phyloP scores from a whole-genome alignment of 2,113 vertebrate genomes.

The Vanacampus margaritifer region DNA sequence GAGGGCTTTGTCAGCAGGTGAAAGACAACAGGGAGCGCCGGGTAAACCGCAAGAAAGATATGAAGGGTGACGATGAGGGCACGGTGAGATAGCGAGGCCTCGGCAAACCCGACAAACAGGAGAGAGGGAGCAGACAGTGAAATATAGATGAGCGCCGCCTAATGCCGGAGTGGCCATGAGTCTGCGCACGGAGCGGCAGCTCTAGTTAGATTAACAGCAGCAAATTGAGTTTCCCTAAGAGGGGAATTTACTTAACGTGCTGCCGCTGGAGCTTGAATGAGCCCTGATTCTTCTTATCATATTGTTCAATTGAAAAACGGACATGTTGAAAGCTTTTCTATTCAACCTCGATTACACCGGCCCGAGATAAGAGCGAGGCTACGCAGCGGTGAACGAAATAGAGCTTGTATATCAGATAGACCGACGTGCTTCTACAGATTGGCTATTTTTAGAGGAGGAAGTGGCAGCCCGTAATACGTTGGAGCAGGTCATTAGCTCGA shows the following conservation, averaged over 20 bases:
- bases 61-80: conserved; percentile 39
- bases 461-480: conserved; percentile 59
- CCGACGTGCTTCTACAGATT: conserved; percentile 45
- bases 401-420: conserved; percentile 51
- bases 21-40: conserved; percentile 44
- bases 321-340: conserved; percentile 69
- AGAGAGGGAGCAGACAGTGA: conserved; percentile 27
- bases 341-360: conserved; percentile 52
- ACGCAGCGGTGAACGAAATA: conserved; percentile 39
- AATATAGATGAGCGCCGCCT: conserved; percentile 23
- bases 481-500: conserved; percentile 67
- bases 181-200: conserved; percentile 41
- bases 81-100: conserved; percentile 13
- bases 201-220: conserved; percentile 60
- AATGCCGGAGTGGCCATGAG: conserved; percentile 38
- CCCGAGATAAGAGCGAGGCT: conserved; percentile 48
- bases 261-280: conserved; percentile 60
- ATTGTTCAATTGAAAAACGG: conserved; percentile 59
- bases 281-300: conserved; percentile 67
- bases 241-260: conserved; percentile 70
- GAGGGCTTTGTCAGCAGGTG: conserved; percentile 56
- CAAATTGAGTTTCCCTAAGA: conserved; percentile 69
- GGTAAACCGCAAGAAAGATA: conserved; percentile 41
- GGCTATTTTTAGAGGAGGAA: conserved; percentile 59
- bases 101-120: conserved; percentile 19